Evolutionary conservation across 2,888 invertebrate species (phyloP).

Genomic region (Syrphus vitripennis): DNA sequence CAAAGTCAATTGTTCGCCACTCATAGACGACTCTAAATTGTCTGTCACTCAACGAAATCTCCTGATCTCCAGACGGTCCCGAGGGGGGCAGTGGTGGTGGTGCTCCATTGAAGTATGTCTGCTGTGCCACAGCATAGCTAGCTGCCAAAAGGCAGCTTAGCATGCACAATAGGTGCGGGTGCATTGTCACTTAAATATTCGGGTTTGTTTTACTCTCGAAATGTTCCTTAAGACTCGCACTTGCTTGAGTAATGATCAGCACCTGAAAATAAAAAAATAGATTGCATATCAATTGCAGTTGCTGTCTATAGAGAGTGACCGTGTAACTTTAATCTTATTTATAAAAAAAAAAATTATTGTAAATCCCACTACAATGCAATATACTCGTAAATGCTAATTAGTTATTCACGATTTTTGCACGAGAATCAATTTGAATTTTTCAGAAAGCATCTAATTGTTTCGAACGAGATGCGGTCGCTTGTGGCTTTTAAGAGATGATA

Average conservation of each 20-base stretch:
- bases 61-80: conserved; percentile 58
- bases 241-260: conserved; percentile 32
- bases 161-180: conserved; percentile 25
- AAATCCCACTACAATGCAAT: background rate
- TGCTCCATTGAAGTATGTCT: conserved; percentile 66
- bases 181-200: conserved; percentile 16
- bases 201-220: conserved; percentile 9
- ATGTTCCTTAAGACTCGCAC: conserved; percentile 21
- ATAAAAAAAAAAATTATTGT: background rate
- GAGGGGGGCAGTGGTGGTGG: conserved; percentile 60
- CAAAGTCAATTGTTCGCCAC: conserved; percentile 88
- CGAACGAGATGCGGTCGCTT: conserved; percentile 22
- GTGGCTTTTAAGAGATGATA: conserved; percentile 7
- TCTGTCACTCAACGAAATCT: conserved; percentile 74
- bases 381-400: conserved; percentile 26
- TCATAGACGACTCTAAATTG: conserved; percentile 88
- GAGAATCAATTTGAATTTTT: conserved; percentile 12
- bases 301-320: background rate
- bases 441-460: conserved; percentile 42
- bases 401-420: conserved; percentile 45
- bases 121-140: conserved; percentile 40
- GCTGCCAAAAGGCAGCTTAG: conserved; percentile 38
- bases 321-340: conserved; percentile 14
- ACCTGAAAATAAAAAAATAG: conserved; percentile 42
- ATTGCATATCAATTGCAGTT: conserved; percentile 30